These are phyloP conservation scores for Zingel zingel DNA, from an alignment of 2,113 vertebrate genomes.

Conservation along the genomic window DNA sequence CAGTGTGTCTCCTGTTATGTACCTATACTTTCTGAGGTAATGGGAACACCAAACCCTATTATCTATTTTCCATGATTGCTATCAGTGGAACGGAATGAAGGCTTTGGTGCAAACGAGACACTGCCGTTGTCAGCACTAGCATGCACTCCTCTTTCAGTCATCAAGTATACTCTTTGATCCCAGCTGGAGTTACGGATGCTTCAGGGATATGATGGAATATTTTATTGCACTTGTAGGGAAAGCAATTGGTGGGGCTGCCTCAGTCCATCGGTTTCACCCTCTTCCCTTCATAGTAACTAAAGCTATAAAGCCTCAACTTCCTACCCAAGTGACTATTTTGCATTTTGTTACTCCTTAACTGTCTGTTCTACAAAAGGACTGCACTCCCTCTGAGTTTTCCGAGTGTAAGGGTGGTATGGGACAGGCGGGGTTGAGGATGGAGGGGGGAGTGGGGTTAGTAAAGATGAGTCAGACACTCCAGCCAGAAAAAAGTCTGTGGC, in stretches of 20 bases:
- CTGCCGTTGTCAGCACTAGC: slow-evolving; percentile 53
- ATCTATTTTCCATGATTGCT: slow-evolving; percentile 52
- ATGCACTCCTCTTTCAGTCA: slow-evolving; percentile 59
- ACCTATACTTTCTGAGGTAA: slow-evolving; percentile 51
- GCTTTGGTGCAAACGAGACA: slow-evolving; percentile 49
- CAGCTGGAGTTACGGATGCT: slow-evolving; percentile 77
- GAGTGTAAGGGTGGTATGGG: slow-evolving; percentile 3
- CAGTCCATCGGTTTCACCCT: slow-evolving; percentile 49
- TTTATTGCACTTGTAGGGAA: slow-evolving; percentile 74
- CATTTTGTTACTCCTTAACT: slow-evolving; percentile 64
- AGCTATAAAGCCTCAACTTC: slow-evolving; percentile 68
- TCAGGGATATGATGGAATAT: slow-evolving; percentile 79
- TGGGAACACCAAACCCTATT: slow-evolving; percentile 50
- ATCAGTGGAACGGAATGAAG: slow-evolving; percentile 71
- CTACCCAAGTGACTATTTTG: slow-evolving; percentile 69
- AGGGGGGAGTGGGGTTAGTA: not conserved
- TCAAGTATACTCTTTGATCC: slow-evolving; percentile 77
- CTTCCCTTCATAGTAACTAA: slow-evolving; percentile 54
- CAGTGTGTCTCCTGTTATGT: slow-evolving; percentile 8
- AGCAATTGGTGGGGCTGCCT: slow-evolving; percentile 58
- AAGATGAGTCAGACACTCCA: slow-evolving; percentile 16
- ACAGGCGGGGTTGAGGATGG: not conserved
- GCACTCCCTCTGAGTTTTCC: slow-evolving; percentile 15
- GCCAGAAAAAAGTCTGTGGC: slow-evolving; percentile 42
- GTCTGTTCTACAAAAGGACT: slow-evolving; percentile 64